Conservation (phyloP, 2,113 vertebrate species). For the Ptyas mucosa region DNA sequence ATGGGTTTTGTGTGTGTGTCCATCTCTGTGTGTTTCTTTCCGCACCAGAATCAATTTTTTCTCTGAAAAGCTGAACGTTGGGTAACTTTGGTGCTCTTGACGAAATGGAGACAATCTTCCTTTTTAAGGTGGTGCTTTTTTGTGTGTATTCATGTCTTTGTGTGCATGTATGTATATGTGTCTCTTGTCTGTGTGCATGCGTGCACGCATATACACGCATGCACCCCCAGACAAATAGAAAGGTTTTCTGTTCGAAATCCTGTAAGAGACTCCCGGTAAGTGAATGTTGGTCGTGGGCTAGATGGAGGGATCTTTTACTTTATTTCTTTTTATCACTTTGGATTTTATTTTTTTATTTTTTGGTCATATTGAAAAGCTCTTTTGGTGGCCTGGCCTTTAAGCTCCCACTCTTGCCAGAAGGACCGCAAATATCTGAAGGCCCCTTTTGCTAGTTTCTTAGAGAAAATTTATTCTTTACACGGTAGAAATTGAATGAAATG, state of each 20-base stretch:
- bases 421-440: slow-evolving; percentile 23
- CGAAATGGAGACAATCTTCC: background rate
- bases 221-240: background rate
- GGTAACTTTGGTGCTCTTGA: background rate
- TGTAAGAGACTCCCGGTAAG: slow-evolving; percentile 45
- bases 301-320: slow-evolving; percentile 13
- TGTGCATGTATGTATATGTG: background rate
- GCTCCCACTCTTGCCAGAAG: slow-evolving; percentile 10
- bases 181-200: background rate
- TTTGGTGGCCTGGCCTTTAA: background rate
- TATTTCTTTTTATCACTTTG: background rate
- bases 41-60: slow-evolving; percentile 36
- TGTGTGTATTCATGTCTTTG: background rate
- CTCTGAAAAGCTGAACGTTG: background rate
- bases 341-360: background rate
- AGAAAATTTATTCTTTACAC: slow-evolving; percentile 26
- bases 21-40: background rate
- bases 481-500: slow-evolving; percentile 30
- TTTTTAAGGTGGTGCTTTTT: background rate
- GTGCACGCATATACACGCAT: background rate
- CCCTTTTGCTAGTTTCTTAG: slow-evolving; percentile 22
- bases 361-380: background rate
- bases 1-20: background rate
- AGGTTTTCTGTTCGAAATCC: slow-evolving; percentile 21
- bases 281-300: background rate